Base-by-base conservation (phyloP, 2,797 vertebrate species). In the Oryzias dopingdopingensis region DNA sequence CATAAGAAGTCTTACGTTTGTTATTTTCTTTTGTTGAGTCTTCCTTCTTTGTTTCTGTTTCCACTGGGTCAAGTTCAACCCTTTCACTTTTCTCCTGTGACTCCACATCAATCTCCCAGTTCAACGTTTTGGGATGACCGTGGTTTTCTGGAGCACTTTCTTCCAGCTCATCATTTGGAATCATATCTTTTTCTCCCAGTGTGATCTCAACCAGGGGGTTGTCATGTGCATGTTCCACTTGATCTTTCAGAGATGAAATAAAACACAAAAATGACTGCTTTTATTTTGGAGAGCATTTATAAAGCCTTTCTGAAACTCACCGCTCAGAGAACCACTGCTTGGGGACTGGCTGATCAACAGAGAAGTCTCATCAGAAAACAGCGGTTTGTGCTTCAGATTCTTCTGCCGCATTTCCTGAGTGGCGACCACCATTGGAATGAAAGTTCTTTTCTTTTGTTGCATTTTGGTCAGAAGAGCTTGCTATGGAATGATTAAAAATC, bases 401-500 rank as follows among this genome's bases (percentile, higher is more conserved):
- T 89, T 90, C 72, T 88, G 67, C 26, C 83, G 86, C 59, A 83
- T 20, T 1, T 95, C 93, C 10, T 86, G 82, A 77, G 94, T 96
- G 50, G 92, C 89, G n/a, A 86, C 91, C 63, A 94, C 91, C 95
- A 95, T 95, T 49, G 93, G 91, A n/a, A 85, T 65, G 62, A 95
- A 92, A 37, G 92, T 79, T 61, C 94, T 90, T 64, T 92, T 95
- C 60, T 90, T 93, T 49, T 92, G 91, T 76, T 95, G 95, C 77
- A 94, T 96, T 81, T 93, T 95, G 45, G 95, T 92, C 72, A 95
- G 69, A 46, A 96, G 88, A 2, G 52, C 88, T 65, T 90, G 75
- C 95, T 96, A 80, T 7, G 40, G 56, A 49, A 68, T 10, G 65
- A 42, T 44, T 16, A 1, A 56, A 26, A 1, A 42, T 37, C 42